Percentiles rank a stretch among this genome's conserved stretches.
phyloP scores from a whole-genome alignment of 1,140 invertebrate species.

The Cydia fagiglandana region DNA sequence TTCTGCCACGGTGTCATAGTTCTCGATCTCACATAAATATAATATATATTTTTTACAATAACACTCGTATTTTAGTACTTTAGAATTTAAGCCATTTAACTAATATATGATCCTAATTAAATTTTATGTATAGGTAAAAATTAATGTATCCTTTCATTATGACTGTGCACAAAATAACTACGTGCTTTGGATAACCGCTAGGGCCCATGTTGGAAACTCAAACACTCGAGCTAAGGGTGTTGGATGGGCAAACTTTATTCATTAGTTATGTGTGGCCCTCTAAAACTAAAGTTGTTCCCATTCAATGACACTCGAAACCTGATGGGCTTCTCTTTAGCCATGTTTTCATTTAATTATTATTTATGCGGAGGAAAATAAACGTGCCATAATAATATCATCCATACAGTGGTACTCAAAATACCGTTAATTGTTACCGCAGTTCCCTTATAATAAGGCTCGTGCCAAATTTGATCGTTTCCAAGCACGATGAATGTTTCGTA shows the following conservation, averaged over 20 bases:
- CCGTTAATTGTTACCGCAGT: no score
- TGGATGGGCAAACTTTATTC: slow-evolving; percentile 41
- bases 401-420: no score
- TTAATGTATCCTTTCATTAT: neutral
- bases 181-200: slow-evolving; percentile 25
- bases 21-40: no score
- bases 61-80: no score
- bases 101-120: no score
- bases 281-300: slow-evolving; percentile 36
- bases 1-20: no score
- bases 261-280: slow-evolving; percentile 40
- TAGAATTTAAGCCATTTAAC: no score
- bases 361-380: no score
- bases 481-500: no score
- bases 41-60: no score
- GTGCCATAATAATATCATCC: neutral
- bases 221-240: slow-evolving; percentile 36
- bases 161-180: slow-evolving; percentile 16
- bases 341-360: slow-evolving; percentile 5
- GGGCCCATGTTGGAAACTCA: slow-evolving; percentile 30
- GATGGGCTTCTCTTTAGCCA: neutral
- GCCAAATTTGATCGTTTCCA: no score
- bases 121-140: neutral
- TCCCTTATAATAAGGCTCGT: no score
- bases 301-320: slow-evolving; percentile 28